Percentiles rank a stretch among this genome's conserved stretches.
phyloP scores from a whole-genome alignment of 1,140 invertebrate genomes.

The Micrasema longulum region DNA sequence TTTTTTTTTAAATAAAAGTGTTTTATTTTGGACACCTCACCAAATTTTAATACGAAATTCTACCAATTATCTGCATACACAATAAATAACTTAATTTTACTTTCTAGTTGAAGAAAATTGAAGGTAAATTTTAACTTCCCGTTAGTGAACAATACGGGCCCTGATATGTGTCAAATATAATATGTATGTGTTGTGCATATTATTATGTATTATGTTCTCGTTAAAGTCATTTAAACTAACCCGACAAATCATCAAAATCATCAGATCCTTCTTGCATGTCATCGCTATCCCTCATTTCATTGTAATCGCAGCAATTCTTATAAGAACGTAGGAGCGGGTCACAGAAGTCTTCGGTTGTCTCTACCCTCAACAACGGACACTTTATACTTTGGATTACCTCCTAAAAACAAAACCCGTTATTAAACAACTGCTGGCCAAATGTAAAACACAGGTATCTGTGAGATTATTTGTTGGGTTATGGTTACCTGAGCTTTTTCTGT shows the following conservation, averaged over 20 bases:
- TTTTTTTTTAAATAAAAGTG: no score
- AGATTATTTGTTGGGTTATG: not conserved
- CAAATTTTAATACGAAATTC: no score
- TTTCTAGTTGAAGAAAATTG: no score
- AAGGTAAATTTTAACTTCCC: no score
- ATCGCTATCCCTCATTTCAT: conserved; percentile 10
- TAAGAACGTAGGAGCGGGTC: conserved; percentile 1
- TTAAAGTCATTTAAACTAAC: conserved; percentile 8
- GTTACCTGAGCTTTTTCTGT: conserved; percentile 21
- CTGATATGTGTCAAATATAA: no score
- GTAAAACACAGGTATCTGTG: no score
- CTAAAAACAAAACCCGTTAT: conserved; percentile 5
- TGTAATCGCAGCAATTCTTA: conserved; percentile 15
- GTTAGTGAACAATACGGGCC: no score
- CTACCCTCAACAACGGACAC: conserved; percentile 14
- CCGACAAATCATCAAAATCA: conserved; percentile 13
- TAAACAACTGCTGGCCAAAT: not conserved
- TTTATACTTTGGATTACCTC: conserved; percentile 9
- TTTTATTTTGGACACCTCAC: no score
- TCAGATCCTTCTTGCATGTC: conserved; percentile 8
- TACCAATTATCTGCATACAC: no score
- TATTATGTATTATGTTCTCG: no score
- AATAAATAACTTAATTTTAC: no score
- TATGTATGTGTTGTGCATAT: no score
- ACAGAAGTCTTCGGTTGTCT: conserved; percentile 30